phyloP scores from a whole-genome alignment of 2,888 invertebrate genomes.

The Andrena minutula region DNA sequence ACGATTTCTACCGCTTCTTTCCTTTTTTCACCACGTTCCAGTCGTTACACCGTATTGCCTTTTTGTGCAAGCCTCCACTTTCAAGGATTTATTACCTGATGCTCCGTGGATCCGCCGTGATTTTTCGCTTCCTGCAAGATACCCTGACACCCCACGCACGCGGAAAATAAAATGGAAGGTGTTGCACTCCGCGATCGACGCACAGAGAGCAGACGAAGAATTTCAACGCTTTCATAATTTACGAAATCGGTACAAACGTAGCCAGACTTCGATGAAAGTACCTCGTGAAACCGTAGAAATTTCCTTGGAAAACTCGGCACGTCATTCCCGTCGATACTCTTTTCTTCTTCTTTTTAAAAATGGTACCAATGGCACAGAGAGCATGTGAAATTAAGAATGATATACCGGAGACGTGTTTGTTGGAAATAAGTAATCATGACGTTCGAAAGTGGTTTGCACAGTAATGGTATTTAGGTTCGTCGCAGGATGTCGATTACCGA shows the following conservation, averaged over 20 bases:
- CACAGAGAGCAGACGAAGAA: neutral
- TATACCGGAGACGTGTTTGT: neutral
- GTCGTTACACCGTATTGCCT: neutral
- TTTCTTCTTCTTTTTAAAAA: too few relatives aligned
- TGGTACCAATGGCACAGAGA: too few relatives aligned
- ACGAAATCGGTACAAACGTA: neutral
- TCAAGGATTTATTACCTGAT: slow-evolving; percentile 6
- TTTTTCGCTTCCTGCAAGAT: neutral
- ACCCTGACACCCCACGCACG: neutral
- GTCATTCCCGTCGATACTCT: neutral
- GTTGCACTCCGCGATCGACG: neutral
- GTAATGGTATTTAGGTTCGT: slow-evolving; percentile 35
- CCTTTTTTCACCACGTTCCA: neutral
- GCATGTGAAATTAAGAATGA: too few relatives aligned
- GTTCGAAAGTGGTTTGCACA: slow-evolving; percentile 27
- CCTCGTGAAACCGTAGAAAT: neutral
- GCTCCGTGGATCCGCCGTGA: neutral
- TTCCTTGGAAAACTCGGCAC: neutral
- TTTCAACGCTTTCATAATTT: neutral
- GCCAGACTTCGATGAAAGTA: too few relatives aligned
- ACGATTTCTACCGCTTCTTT: slow-evolving; percentile 23
- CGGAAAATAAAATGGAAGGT: neutral
- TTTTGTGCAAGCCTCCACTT: neutral
- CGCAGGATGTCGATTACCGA: slow-evolving; percentile 38
- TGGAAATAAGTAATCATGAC: slow-evolving; percentile 4